Base-by-base conservation (phyloP, 2,888 invertebrate genomes). In the Drosophila nigricruria region DNA sequence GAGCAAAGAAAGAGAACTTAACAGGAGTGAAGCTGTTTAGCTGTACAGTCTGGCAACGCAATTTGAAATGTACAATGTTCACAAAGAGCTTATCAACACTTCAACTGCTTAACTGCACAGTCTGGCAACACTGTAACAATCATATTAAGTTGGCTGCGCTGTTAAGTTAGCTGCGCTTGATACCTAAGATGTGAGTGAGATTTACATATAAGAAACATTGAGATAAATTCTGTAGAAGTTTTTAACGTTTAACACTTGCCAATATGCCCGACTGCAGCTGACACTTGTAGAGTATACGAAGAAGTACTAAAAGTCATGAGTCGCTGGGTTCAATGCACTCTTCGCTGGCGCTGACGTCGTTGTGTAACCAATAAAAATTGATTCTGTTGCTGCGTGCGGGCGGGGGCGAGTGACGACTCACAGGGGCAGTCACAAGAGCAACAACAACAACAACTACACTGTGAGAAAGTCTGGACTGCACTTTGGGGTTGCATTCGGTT, bases 281-380 rank as follows among this genome's bases (percentile, higher is more conserved):
- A 38, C 40, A 49, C 14, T 32, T 16, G 14, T 27, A 50, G 57
- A 30, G 61, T 53, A 32, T 50, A 27, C 45, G 54, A 64, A 85
- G 74, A 85, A 79, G 83, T 83, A 81, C 78, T 81, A 80, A 85
- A 85, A 84, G 81, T 83, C 80, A 85, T 76, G 73, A 67, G 76
- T 70, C 68, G 67, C 36, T 61, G 73, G 67, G 83, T 81, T 84
- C 86, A 84, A 80, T 85, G 83, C 67, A 84, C 83, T 83, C 57
- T 60, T 52, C 68, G 36, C 68, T 69, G 70, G 69, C 72, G 82
- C 74, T 75, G 74, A 66, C 69, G 77, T 52, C 71, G 86, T 84
- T 84, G 86, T 85, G 83, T 85, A 84, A 84, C 83, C 83, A 85
- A 84, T 84, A 84, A 85, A 83, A 77, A 84, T 84, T 84, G 83